Base-by-base conservation (phyloP, 2,797 vertebrate species). In the Octomys mimax region DNA sequence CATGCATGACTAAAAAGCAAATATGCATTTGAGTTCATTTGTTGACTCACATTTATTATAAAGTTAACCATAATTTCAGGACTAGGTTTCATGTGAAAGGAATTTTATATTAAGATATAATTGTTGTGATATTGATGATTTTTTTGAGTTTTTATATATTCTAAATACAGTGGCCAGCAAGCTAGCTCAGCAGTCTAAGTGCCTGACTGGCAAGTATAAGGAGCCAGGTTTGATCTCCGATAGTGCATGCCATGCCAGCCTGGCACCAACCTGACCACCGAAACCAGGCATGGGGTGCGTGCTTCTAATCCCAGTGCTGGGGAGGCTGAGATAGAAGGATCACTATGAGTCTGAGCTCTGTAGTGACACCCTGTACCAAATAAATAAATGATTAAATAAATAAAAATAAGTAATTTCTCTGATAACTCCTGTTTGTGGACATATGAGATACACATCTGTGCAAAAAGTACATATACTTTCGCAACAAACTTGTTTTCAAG, bases 11-110 rank as follows among this genome's bases (percentile, higher is more conserved):
- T 59, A 8, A 75, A 88, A 95, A 68, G 11, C 7, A 79, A 91
- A 59, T 87, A 33, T 28, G 2, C 49, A 1, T 85, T 93, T 88
- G 81, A 82, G 77, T 93, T 90, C 85, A 78, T 87, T 84, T 93
- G 8, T 68, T 84, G 52, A 71, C 24, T 91, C 5, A 73, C 59
- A 75, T 90, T 83, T 71, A 61, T 10, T 22, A 84, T 82, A 36
- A 88, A 66, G 19, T 92, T 5, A 87, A 66, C 10, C 49, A 79
- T n/a, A 54, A 90, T 59, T 79, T 92, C 49, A 86, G 22, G 36
- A 89, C 84, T 94, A 54, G 33, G 10, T 59, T 64, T 52, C 28
- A 5, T 85, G 12, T 36, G 19, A 84, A 39, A 77, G 59, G 0
- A 77, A 52, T 59, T 91, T 81, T 73, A 85, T 36, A 24, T 33